Evolutionary conservation across 2,797 vertebrate species (phyloP), one percentile per base, ranked within the genome.

Genomic region (Orientallactaga sibirica): DNA sequence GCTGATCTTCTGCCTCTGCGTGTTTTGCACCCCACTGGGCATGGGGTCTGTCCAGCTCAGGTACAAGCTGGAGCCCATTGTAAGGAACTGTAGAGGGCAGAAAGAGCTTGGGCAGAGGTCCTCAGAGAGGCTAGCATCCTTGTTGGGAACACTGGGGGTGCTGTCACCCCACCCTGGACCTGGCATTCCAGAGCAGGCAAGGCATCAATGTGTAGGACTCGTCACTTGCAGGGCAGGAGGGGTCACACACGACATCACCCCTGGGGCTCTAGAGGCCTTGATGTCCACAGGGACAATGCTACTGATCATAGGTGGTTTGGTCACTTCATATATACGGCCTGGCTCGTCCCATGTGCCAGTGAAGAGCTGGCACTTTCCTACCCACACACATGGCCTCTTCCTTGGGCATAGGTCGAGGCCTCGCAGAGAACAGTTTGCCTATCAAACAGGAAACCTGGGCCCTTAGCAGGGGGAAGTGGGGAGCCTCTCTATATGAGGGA

Each of bases 231-330:
- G 58, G 37, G 24, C 16, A 29, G 8, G 19, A 43, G 37, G 67
- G 77, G 8, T 14, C 3, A 14, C 18, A 12, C 4, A 1, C 20
- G 16, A 41, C 12, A 10, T 86, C 0, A 25, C 27, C 4, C 80
- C n/a, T 62, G 48, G 78, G 64, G 11, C 61, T 62, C 76, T 24
- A 0, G n/a, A 15, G 7, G 78, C 8, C 14, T 3, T 2, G 5
- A 29, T 0, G 24, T 11, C 1, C 0, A 1, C 1, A 1, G 48
- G 15, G n/a, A 20, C 15, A 37, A 24, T 2, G 10, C 22, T n/a
- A 61, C 48, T 18, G 68, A 22, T 3, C 3, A 27, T n/a, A 2
- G 0, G 0, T 2, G 1, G 61, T 43, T 61, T 8, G 58, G 86
- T 33, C 61, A 1, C 4, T 2, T 19, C 58, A 33, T 12, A 7